A percentile compares a stretch with the other conserved stretches of the same genome.
These are phyloP conservation scores for Canis aureus DNA, from an alignment of 2,113 vertebrate genomes.

Conservation along the genomic window DNA sequence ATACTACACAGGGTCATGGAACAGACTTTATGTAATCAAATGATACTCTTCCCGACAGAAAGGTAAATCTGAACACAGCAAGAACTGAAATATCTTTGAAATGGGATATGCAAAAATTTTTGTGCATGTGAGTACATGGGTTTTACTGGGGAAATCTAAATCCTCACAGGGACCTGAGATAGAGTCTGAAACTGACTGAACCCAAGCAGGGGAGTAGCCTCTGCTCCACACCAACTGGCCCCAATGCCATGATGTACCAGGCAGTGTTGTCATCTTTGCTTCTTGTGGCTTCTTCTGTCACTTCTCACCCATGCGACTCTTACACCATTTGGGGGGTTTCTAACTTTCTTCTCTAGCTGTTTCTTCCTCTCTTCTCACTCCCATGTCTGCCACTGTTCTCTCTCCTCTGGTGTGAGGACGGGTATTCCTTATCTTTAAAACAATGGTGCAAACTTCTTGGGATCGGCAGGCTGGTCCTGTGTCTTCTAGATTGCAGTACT, in stretches of 20 bases:
- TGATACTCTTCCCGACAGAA: background rate
- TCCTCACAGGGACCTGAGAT: background rate
- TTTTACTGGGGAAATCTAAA: background rate
- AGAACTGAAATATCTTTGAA: background rate
- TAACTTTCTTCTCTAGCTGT: background rate
- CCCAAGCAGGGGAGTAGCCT: background rate
- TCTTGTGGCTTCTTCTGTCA: background rate
- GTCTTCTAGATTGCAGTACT: background rate
- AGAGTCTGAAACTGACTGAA: background rate
- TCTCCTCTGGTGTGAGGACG: background rate
- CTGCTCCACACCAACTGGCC: background rate
- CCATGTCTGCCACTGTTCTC: background rate
- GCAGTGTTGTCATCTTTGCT: accelerated
- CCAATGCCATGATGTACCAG: accelerated
- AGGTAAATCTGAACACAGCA: background rate
- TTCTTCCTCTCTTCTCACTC: background rate
- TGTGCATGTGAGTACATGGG: background rate
- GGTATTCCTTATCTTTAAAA: background rate
- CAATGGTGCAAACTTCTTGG: background rate
- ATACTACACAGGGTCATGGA: background rate
- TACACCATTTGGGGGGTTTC: background rate
- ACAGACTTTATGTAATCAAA: conserved; percentile 26
- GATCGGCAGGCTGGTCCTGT: background rate
- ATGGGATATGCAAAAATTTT: background rate
- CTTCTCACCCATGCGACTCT: background rate